These are phyloP conservation scores for Diaphora mendica DNA, from an alignment of 2,888 invertebrate species.

Conservation along the genomic window DNA sequence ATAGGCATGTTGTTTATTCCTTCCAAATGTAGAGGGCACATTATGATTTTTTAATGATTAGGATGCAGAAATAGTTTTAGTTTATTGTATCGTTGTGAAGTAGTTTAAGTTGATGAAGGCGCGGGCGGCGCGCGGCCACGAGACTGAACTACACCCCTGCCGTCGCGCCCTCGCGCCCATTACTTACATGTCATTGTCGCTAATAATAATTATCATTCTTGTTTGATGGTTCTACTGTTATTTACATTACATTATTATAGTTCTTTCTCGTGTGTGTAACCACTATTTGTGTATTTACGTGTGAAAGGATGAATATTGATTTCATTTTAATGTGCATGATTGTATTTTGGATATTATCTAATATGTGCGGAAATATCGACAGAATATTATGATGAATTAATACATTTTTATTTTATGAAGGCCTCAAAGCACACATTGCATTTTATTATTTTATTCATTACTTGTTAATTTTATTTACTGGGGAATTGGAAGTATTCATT, in stretches of 20 bases:
- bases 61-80: conserved; percentile 84
- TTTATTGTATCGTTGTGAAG: conserved; percentile 84
- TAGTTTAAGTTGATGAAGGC: conserved; percentile 79
- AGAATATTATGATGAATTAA: conserved; percentile 44
- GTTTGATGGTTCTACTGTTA: conserved; percentile 81
- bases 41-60: conserved; percentile 75
- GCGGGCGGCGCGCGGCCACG: conserved; percentile 76
- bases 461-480: conserved; percentile 68
- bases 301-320: conserved; percentile 73
- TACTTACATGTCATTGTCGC: conserved; percentile 78
- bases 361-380: conserved; percentile 49
- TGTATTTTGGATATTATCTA: conserved; percentile 53
- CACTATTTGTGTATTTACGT: conserved; percentile 78
- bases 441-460: conserved; percentile 61
- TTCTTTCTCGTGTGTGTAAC: conserved; percentile 81
- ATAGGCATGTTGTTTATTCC: conserved; percentile 81
- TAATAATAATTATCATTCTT: conserved; percentile 75
- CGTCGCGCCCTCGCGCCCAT: conserved; percentile 71
- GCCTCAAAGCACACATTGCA: conserved; percentile 59
- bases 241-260: conserved; percentile 70
- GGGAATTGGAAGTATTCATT: conserved; percentile 62
- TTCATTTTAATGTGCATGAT: conserved; percentile 70
- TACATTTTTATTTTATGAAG: conserved; percentile 50
- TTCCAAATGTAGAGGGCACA: conserved; percentile 77
- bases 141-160: conserved; percentile 84